Evolutionary conservation across 1,140 invertebrate species (phyloP).

Genomic region (Dinothrombium tinctorium): DNA sequence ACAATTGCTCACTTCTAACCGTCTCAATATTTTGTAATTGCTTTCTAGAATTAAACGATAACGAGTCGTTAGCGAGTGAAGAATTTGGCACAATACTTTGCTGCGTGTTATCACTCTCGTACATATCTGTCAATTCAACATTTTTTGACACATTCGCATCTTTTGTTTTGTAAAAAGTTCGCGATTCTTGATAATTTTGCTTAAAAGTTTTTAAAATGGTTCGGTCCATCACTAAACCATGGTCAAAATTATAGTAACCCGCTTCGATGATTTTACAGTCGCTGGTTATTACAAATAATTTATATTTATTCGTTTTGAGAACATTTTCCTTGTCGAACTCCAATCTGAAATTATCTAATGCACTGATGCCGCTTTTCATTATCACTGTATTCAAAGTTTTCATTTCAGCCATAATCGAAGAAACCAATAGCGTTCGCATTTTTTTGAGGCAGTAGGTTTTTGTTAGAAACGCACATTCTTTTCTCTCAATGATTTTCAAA

Average conservation of each 20-base stretch:
- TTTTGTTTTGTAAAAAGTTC: not conserved
- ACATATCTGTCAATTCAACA: not conserved
- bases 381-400: not conserved
- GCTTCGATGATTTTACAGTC: conserved; percentile 15
- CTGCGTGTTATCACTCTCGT: too few species aligned
- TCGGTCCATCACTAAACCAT: not conserved
- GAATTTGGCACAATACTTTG: too few species aligned
- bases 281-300: conserved; percentile 9
- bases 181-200: not conserved
- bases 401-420: conserved; percentile 6
- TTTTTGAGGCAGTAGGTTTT: conserved; percentile 7
- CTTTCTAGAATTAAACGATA: not conserved
- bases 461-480: conserved; percentile 7
- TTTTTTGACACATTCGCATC: not conserved
- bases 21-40: not conserved
- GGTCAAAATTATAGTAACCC: conserved; percentile 1
- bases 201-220: not conserved
- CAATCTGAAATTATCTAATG: conserved; percentile 7
- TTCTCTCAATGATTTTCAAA: conserved; percentile 8
- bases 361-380: not conserved
- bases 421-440: conserved; percentile 6
- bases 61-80: not conserved
- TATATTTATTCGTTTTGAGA: conserved; percentile 6
- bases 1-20: not conserved
- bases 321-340: conserved; percentile 9